Evolutionary conservation across 2,797 vertebrate species (phyloP), one percentile per base, ranked within the genome.

Genomic region (Octomys mimax): DNA sequence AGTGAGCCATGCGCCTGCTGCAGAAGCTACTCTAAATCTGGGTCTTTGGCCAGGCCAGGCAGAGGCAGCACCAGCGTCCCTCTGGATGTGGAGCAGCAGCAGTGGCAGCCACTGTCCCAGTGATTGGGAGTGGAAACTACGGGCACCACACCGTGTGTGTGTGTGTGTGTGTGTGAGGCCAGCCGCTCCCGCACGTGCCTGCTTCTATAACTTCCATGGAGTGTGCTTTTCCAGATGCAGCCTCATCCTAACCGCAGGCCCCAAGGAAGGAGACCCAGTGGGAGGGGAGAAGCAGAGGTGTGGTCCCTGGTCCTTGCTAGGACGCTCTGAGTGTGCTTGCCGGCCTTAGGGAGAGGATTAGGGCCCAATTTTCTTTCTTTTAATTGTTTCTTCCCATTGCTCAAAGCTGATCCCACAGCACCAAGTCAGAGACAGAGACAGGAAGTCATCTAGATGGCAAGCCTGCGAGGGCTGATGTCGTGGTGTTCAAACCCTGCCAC

Each of bases 211-310:
- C 28, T 22, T 18, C 57, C 11, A 3, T 12, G 16, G 24, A 16
- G 6, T 28, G 6, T 13, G 52, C 33, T 19, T 75, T 5, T 61
- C 5, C 1, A 57, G 7, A 33, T 4, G 4, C 39, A 4, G 42
- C n/a, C 7, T 6, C 2, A 19, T 11, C 66, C 16, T 10, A 66
- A 5, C 39, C 5, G 14, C 6, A 22, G 10, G 36, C 0, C 8
- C 82, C 82, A 52, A 14, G 57, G 21, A 6, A 0, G 11, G 5
- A 1, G 21, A 39, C 21, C 5, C 6, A 3, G 22, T 31, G 68
- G 16, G 9, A 24, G 12, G 64, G 31, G 4, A 42, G 16, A n/a
- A 31, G 10, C 0, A 2, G n/a, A 1, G 6, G 6, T 0, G 0
- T 1, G 14, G 0, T 6, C 0, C 4, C 0, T 1, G 39, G 54